phyloP scores from a whole-genome alignment of 1,140 invertebrate genomes.

The Drosophila insularis region DNA sequence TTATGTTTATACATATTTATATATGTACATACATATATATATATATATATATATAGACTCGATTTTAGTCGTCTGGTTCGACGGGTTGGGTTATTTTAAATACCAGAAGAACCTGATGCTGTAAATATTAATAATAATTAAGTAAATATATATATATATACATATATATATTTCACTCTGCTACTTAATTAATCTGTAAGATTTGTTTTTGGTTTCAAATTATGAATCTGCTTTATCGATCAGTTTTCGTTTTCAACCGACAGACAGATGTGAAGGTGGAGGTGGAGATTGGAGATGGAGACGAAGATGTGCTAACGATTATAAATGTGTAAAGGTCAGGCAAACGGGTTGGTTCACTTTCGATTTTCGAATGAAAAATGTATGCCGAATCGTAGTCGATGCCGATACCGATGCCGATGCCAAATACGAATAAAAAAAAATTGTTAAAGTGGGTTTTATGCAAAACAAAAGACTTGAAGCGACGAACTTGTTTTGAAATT shows the following conservation, averaged over 20 bases:
- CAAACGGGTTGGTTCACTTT: conserved; percentile 75
- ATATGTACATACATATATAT: background rate
- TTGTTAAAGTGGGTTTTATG: conserved; percentile 42
- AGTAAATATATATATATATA: background rate
- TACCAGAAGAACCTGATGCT: conserved; percentile 63
- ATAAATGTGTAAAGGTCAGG: conserved; percentile 77
- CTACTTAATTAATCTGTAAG: conserved; percentile 21
- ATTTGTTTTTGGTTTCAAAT: conserved; percentile 18
- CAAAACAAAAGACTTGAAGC: conserved; percentile 65
- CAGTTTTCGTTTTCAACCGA: conserved; percentile 9
- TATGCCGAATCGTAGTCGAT: conserved; percentile 47
- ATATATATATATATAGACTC: background rate
- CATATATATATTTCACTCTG: background rate
- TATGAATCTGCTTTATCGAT: conserved; percentile 5
- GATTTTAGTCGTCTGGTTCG: conserved; percentile 34
- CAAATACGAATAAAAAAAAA: conserved; percentile 28
- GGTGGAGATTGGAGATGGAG: conserved; percentile 31
- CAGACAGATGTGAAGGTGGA: background rate
- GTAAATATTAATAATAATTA: conserved; percentile 24
- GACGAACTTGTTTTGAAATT: conserved; percentile 69
- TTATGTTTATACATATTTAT: background rate
- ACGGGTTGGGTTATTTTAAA: conserved; percentile 58
- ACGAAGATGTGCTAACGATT: conserved; percentile 70
- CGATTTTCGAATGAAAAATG: conserved; percentile 60
- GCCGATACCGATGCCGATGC: conserved; percentile 50